Conservation (phyloP, 2,888 invertebrate genomes). For the Oligia strigilis region DNA sequence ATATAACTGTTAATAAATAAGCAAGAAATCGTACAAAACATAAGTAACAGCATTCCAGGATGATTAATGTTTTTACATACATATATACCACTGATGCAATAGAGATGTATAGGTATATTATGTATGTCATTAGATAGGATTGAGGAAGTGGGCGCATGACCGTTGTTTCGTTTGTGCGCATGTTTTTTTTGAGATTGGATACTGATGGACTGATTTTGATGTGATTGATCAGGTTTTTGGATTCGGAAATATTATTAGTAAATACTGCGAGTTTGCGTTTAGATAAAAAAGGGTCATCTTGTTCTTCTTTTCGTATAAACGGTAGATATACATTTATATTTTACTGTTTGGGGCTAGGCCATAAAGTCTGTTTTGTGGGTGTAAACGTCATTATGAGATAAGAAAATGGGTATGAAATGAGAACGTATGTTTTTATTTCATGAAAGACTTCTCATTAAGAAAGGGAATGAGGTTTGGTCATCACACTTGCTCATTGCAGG, state of each 20-base stretch:
- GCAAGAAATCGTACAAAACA: slow-evolving; percentile 39
- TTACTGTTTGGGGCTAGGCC: not conserved
- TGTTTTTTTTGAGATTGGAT: not conserved
- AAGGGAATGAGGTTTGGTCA: not conserved
- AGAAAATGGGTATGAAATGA: not conserved
- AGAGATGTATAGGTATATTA: not conserved
- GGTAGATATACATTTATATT: not conserved
- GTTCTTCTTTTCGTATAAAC: not conserved
- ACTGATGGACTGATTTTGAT: not conserved
- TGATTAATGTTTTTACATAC: slow-evolving; percentile 44
- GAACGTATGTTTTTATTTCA: not conserved
- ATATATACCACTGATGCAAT: not conserved
- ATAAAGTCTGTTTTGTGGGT: not conserved
- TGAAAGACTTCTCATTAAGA: too few species aligned
- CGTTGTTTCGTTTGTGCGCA: not conserved
- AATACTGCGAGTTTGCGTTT: not conserved
- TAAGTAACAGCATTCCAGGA: slow-evolving; percentile 22
- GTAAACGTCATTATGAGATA: not conserved
- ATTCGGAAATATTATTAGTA: not conserved
- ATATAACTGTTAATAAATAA: slow-evolving; percentile 34
- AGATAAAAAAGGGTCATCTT: not conserved
- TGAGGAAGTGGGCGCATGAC: slow-evolving; percentile 23
- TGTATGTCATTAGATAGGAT: slow-evolving; percentile 18
- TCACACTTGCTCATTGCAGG: not conserved
- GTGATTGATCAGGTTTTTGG: not conserved